Percentiles rank a stretch among this genome's conserved stretches.
Conservation (phyloP, 2,113 vertebrate species). For the Pseudolaguvia tuberculata region DNA sequence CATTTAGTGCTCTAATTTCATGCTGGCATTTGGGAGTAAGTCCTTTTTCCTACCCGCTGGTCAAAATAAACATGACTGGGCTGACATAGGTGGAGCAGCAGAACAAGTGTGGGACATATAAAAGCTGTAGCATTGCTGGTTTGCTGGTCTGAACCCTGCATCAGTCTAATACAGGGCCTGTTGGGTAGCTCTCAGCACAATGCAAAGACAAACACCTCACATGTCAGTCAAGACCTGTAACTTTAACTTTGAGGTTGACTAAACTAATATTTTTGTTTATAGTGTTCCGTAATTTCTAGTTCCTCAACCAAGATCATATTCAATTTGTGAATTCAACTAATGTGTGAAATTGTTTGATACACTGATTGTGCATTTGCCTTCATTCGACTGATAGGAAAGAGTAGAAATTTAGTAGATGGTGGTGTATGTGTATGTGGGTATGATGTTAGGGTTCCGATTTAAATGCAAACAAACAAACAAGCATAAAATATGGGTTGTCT, state of each 20-base stretch:
- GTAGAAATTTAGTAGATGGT: too few species aligned
- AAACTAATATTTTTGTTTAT: not conserved
- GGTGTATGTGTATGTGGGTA: too few species aligned
- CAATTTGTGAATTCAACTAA: not conserved
- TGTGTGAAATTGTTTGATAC: not conserved
- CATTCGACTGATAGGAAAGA: too few species aligned
- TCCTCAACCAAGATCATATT: not conserved
- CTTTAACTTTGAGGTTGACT: not conserved
- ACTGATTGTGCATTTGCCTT: too few species aligned
- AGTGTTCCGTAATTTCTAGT: not conserved
- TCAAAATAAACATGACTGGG: conserved; percentile 7
- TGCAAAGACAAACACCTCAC: too few species aligned
- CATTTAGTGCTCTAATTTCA: not conserved
- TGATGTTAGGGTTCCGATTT: too few species aligned
- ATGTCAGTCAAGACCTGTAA: too few species aligned
- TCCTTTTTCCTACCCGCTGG: not conserved
- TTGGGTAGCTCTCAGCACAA: not conserved
- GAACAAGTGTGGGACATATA: not conserved
- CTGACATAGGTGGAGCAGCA: not conserved
- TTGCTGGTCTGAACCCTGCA: not conserved
- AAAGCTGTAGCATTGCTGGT: not conserved
- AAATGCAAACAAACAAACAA: too few species aligned
- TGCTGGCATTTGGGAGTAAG: not conserved
- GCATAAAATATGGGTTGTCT: too few species aligned
- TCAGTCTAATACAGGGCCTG: not conserved